Conservation (phyloP, 1,140 invertebrate species). For the Drosophila eugracilis region DNA sequence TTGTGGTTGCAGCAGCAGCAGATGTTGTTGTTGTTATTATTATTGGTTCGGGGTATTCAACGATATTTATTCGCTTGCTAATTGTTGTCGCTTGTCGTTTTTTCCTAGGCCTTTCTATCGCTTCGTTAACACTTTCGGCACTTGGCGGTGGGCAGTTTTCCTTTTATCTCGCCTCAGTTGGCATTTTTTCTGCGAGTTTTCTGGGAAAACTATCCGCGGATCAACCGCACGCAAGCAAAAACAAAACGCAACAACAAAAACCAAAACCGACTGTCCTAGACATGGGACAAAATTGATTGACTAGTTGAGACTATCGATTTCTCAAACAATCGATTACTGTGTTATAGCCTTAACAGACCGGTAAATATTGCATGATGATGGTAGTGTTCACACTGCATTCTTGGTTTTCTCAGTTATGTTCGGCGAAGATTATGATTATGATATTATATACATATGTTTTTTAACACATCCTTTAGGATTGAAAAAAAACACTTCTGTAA, state of each 20-base stretch:
- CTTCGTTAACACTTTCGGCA: slow-evolving; percentile 6
- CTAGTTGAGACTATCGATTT: too few species aligned
- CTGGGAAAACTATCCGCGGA: slow-evolving; percentile 33
- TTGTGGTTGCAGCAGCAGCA: background rate
- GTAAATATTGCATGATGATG: too few species aligned
- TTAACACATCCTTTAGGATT: too few species aligned
- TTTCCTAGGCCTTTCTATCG: background rate
- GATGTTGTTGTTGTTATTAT: slow-evolving; percentile 3
- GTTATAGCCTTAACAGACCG: too few species aligned
- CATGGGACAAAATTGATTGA: too few species aligned
- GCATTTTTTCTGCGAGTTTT: slow-evolving; percentile 35
- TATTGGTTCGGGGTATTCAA: slow-evolving; percentile 16
- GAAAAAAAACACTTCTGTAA: too few species aligned
- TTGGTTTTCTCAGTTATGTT: too few species aligned
- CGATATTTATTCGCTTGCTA: slow-evolving; percentile 13
- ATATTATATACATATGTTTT: too few species aligned
- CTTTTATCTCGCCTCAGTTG: slow-evolving; percentile 21
- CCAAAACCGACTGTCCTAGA: too few species aligned
- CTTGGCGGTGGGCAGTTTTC: slow-evolving; percentile 10
- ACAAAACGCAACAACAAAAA: slow-evolving; percentile 11
- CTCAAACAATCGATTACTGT: too few species aligned
- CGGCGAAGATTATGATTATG: too few species aligned
- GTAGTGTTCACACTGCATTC: too few species aligned
- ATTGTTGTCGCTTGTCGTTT: slow-evolving; percentile 11
- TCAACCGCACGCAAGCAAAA: slow-evolving; percentile 33